Conservation (phyloP, 2,888 invertebrate genomes). For the Drosophila meridionalis region DNA sequence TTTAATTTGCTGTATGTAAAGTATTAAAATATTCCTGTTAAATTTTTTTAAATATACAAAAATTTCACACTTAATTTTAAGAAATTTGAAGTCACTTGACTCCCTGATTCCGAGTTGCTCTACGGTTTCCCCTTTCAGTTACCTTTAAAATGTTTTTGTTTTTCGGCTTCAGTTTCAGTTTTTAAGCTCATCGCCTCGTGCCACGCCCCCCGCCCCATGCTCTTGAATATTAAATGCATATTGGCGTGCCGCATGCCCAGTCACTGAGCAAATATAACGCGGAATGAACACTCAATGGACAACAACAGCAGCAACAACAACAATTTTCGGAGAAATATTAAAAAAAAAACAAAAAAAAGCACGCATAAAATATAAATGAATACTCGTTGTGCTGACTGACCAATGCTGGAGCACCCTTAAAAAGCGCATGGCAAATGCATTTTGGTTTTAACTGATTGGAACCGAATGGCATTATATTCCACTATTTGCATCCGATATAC, state of each 20-base stretch:
- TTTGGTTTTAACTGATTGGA: slow-evolving; percentile 41
- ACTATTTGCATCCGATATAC: slow-evolving; percentile 20
- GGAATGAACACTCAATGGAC: slow-evolving; percentile 24
- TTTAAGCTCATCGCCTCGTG: slow-evolving; percentile 15
- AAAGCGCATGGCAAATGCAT: slow-evolving; percentile 44
- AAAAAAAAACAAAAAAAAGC: not conserved
- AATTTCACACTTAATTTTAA: not conserved
- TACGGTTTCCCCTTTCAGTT: not conserved
- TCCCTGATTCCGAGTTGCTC: not conserved
- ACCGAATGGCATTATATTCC: slow-evolving; percentile 25
- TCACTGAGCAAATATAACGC: slow-evolving; percentile 52
- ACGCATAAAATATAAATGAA: slow-evolving; percentile 20
- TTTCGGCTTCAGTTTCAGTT: slow-evolving; percentile 26
- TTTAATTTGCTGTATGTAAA: not conserved
- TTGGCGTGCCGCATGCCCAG: slow-evolving; percentile 53
- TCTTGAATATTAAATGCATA: slow-evolving; percentile 62
- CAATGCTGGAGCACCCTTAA: slow-evolving; percentile 37
- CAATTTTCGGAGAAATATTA: slow-evolving; percentile 38
- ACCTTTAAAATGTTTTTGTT: not conserved
- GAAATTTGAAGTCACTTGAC: not conserved
- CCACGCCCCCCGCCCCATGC: slow-evolving; percentile 25
- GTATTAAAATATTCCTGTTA: not conserved
- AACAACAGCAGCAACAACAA: slow-evolving; percentile 9
- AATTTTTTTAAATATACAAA: no score
- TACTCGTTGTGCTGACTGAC: slow-evolving; percentile 35